These are phyloP conservation scores for Vanessa cardui DNA, from an alignment of 2,888 invertebrate genomes.

Conservation along the genomic window DNA sequence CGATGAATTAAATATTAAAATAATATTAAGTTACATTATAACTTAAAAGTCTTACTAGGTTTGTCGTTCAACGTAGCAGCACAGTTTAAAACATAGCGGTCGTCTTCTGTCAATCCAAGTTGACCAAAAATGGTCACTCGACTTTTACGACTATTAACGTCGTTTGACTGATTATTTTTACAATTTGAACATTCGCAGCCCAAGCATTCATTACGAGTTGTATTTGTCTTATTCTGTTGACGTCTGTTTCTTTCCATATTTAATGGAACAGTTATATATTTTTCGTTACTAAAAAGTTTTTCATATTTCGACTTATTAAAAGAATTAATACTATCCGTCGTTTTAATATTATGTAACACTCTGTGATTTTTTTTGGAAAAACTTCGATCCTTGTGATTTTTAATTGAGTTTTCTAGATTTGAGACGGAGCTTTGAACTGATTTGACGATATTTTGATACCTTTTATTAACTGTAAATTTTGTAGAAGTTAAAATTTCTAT, in stretches of 20 bases:
- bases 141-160: slow-evolving; percentile 45
- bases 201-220: slow-evolving; percentile 35
- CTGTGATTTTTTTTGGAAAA: slow-evolving; percentile 54
- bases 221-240: slow-evolving; percentile 47
- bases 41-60: slow-evolving; percentile 51
- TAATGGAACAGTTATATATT: slow-evolving; percentile 53
- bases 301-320: slow-evolving; percentile 49
- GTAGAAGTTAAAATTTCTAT: background rate
- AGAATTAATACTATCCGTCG: slow-evolving; percentile 56
- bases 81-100: slow-evolving; percentile 64
- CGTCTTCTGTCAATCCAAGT: slow-evolving; percentile 60
- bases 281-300: slow-evolving; percentile 47
- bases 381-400: slow-evolving; percentile 52
- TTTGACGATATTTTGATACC: slow-evolving; percentile 33
- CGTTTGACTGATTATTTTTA: slow-evolving; percentile 21
- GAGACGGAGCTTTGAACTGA: slow-evolving; percentile 53
- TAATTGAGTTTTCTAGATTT: slow-evolving; percentile 55
- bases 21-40: background rate
- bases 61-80: slow-evolving; percentile 63
- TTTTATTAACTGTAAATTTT: slow-evolving; percentile 11
- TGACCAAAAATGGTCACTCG: slow-evolving; percentile 62
- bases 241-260: slow-evolving; percentile 63
- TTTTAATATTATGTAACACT: slow-evolving; percentile 57
- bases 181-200: slow-evolving; percentile 28
- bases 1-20: background rate